Base-by-base conservation (phyloP, 2,888 invertebrate genomes). In the Phengaris arion region DNA sequence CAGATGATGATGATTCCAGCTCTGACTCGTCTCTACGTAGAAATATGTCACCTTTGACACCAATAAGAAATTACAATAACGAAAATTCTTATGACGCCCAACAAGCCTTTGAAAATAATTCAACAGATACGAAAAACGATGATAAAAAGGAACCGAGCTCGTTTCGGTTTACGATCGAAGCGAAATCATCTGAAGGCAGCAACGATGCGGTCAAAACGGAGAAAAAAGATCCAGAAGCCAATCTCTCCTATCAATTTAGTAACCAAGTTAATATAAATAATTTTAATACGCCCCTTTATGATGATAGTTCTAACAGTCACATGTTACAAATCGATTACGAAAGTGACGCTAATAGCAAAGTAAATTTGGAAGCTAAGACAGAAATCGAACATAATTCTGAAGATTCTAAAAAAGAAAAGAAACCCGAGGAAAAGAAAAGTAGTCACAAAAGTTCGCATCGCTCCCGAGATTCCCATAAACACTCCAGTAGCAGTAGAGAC, bases 41-140 rank as follows among this genome's bases (percentile, higher is more conserved):
- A 79, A 93, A 94, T 74, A 91, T 94, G 91, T 94, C 93, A 4
- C 93, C 93, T 1, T 81, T 94, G 51, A 94, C 93, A 6, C 93
- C 93, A 9, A 91, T 94, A 59, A 86, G 93, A 74, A 93, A 92
- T 81, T 93, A 88, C 57, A 90, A 91, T 78, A 92, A 92, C 79
- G 93, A 93, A 80, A 93, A 94, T 76, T 94, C 93, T 0, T 92
- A 88, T 80, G 93, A 94, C 74, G 93, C 93, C 2, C 93, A 93
- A 79, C 93, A 92, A 81, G 93, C 87, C 1, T 94, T 92, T 75
- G 93, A 93, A 78, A 87, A 89, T 78, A 87, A 89, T 78, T 85
- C 86, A 12, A 82, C 82, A 57, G 84, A 83, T 51, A 86, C 82
- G 64, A 90, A 87, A 82, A 83, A 78, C 74, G 85, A 86, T 68